Conservation (phyloP, 2,888 invertebrate genomes). For the Dioctria linearis region DNA sequence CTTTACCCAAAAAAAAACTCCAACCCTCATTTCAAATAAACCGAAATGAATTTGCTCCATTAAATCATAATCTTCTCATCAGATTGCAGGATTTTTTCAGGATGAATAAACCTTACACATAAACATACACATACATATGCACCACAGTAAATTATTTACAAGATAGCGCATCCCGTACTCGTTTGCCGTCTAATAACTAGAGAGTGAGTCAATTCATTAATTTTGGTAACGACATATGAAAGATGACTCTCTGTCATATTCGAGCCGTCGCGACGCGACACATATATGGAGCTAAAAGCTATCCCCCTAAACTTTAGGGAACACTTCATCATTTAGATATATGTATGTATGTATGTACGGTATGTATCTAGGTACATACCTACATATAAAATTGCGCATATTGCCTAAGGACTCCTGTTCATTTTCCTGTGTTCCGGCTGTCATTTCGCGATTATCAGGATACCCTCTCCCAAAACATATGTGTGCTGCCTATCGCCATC, state of each 20-base stretch:
- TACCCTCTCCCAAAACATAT: neutral
- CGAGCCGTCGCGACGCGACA: neutral
- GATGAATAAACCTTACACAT: too few species aligned
- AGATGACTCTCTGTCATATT: neutral
- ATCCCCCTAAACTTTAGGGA: neutral
- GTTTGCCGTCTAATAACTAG: neutral
- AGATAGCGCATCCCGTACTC: neutral
- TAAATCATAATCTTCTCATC: too few species aligned
- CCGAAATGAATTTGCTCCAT: too few species aligned
- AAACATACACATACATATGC: too few species aligned
- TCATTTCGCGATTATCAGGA: constrained; percentile 31
- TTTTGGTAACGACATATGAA: neutral
- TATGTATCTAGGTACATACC: too few species aligned
- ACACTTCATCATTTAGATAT: neutral
- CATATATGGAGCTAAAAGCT: neutral
- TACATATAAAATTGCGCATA: neutral
- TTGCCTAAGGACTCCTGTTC: neutral
- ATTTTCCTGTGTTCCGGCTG: constrained; percentile 12
- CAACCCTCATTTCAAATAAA: too few species aligned
- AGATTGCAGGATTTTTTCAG: too few species aligned
- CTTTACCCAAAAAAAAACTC: too few species aligned
- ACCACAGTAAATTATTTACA: neutral
- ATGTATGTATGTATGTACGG: too few species aligned
- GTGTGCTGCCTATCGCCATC: constrained; percentile 13
- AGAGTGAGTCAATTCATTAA: constrained; percentile 13